Percentiles rank a stretch among this genome's conserved stretches.
These are phyloP conservation scores for Embiotoca jacksoni DNA, from an alignment of 2,113 vertebrate genomes.

Conservation along the genomic window DNA sequence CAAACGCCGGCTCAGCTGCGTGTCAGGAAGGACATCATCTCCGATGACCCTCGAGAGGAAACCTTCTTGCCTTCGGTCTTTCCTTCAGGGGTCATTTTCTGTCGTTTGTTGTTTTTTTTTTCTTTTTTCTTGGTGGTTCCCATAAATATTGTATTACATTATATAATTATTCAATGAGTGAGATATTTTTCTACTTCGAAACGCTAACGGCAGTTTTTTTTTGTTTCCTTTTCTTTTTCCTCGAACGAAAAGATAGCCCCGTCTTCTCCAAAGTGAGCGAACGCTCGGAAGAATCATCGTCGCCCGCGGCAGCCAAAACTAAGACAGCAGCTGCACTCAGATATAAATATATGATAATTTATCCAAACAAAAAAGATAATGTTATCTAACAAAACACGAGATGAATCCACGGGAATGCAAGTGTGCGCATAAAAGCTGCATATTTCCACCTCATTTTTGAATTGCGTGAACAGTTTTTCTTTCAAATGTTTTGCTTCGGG, in stretches of 20 bases:
- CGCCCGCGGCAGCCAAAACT: background rate
- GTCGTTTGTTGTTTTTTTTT: background rate
- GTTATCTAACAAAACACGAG: slow-evolving; percentile 6
- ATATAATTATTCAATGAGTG: too few relatives aligned
- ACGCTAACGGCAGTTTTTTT: too few relatives aligned
- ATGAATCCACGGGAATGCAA: slow-evolving; percentile 9
- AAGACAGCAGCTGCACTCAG: background rate
- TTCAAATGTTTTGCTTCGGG: slow-evolving; percentile 4
- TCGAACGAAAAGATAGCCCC: background rate
- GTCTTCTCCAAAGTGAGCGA: background rate
- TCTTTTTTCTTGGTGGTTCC: background rate
- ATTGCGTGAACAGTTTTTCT: slow-evolving; percentile 12
- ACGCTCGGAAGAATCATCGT: background rate
- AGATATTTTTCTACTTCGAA: background rate
- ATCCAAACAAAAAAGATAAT: background rate
- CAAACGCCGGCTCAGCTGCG: slow-evolving; percentile 37
- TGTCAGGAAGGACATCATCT: slow-evolving; percentile 34
- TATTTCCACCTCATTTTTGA: slow-evolving; percentile 13
- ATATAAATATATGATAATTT: slow-evolving; percentile 4
- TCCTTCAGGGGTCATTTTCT: background rate
- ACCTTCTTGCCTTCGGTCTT: background rate
- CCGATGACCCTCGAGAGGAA: slow-evolving; percentile 15
- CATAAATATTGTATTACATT: too few relatives aligned
- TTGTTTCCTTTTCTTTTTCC: background rate
- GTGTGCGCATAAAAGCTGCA: slow-evolving; percentile 16